Percentiles rank a stretch among this genome's conserved stretches.
phyloP scores from a whole-genome alignment of 2,113 vertebrate species.

The Daubentonia madagascariensis region DNA sequence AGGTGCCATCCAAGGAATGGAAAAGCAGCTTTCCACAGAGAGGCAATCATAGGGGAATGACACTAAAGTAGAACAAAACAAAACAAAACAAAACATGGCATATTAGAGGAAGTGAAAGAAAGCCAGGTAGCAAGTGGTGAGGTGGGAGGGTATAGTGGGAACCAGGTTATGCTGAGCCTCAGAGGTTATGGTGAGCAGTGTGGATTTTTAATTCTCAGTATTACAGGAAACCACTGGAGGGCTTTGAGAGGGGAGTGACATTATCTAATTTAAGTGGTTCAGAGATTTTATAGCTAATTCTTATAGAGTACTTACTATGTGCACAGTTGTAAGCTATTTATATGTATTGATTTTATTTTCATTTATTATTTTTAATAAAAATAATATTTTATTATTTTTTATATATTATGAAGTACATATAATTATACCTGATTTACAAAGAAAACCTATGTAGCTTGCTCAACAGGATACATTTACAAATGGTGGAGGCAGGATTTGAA shows the following conservation, averaged over 20 bases:
- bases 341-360: not conserved
- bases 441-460: not conserved
- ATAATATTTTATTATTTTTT: too few species aligned
- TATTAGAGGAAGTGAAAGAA: not conserved
- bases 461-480: not conserved
- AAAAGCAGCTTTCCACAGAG: not conserved
- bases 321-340: not conserved
- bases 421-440: not conserved
- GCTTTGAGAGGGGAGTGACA: not conserved
- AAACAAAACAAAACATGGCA: not conserved
- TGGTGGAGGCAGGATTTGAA: not conserved
- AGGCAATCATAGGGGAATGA: not conserved
- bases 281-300: not conserved
- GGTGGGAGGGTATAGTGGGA: rapidly evolving
- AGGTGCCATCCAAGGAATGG: not conserved
- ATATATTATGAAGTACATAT: not conserved
- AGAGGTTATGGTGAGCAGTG: not conserved
- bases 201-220: not conserved
- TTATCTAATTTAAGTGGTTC: not conserved
- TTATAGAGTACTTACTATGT: not conserved
- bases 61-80: not conserved
- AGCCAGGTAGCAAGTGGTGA: not conserved
- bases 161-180: not conserved
- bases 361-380: too few species aligned
- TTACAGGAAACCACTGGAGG: not conserved